phyloP scores from a whole-genome alignment of 92 coral and sea anemone species.

The Heliopora coerulea region DNA sequence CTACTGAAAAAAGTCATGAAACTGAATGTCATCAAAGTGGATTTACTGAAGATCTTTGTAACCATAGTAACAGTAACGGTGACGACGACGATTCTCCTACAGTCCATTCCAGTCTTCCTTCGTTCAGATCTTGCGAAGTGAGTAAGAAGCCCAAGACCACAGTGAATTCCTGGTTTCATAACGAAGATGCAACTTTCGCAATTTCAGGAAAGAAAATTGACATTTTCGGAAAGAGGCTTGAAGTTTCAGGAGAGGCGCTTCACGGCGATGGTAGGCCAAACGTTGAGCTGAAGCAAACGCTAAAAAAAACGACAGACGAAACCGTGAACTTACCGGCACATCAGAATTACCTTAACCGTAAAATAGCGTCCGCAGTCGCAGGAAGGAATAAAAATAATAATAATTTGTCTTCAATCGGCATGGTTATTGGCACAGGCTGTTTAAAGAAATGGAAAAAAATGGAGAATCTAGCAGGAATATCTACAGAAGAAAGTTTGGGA shows the following conservation, averaged over 20 bases:
- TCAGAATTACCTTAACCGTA: background rate
- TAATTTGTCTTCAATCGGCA: background rate
- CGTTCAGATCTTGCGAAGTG: too few species aligned
- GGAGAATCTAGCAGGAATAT: background rate
- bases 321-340: background rate
- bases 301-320: background rate
- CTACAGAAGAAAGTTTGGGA: background rate
- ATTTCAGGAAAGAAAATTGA: constrained; percentile 6
- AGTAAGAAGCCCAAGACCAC: background rate
- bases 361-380: background rate
- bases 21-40: too few species aligned
- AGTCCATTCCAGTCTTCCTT: too few species aligned
- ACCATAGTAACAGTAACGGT: background rate
- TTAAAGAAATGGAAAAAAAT: background rate
- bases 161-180: constrained; percentile 10
- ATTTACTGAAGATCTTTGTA: background rate
- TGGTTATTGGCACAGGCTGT: constrained; percentile 10
- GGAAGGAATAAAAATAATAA: background rate
- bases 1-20: background rate
- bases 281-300: background rate
- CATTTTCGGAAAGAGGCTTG: background rate
- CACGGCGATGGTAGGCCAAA: too few species aligned
- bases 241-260: background rate
- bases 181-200: background rate
- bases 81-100: too few species aligned